Evolutionary conservation across 2,113 vertebrate genomes (phyloP).

Genomic region (Terrapene triunguis): DNA sequence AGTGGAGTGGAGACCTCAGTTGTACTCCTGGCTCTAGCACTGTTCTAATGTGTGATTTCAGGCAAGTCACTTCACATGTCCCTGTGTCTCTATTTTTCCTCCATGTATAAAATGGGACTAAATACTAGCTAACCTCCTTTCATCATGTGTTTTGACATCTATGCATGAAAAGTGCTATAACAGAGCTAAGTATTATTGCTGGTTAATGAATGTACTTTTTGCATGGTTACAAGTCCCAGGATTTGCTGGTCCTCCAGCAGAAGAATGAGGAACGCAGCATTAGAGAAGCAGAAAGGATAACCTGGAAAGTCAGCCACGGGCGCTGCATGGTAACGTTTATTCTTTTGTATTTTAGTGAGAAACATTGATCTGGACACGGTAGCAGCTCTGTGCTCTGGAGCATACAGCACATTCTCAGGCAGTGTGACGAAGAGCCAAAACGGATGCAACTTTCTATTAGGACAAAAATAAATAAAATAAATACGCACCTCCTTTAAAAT

Average conservation of each 20-base stretch:
- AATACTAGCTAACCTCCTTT: background rate
- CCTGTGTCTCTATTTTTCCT: background rate
- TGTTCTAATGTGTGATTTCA: background rate
- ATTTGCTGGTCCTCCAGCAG: background rate
- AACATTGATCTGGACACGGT: background rate
- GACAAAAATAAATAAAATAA: background rate
- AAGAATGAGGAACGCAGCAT: background rate
- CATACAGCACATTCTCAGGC: background rate
- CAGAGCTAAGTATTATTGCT: background rate
- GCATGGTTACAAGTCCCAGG: background rate
- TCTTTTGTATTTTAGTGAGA: background rate
- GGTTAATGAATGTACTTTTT: background rate
- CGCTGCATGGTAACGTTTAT: background rate
- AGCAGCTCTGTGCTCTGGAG: background rate
- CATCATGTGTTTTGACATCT: background rate
- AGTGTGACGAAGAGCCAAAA: background rate
- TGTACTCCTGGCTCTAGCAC: background rate
- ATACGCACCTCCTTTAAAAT: background rate
- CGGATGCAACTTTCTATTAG: background rate
- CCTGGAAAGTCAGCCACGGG: background rate
- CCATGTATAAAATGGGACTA: background rate
- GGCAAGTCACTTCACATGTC: background rate
- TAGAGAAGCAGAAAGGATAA: background rate
- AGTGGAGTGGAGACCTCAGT: background rate
- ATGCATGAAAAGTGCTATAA: background rate